Conservation (phyloP, 2,888 invertebrate genomes). For the Oligia latruncula region DNA sequence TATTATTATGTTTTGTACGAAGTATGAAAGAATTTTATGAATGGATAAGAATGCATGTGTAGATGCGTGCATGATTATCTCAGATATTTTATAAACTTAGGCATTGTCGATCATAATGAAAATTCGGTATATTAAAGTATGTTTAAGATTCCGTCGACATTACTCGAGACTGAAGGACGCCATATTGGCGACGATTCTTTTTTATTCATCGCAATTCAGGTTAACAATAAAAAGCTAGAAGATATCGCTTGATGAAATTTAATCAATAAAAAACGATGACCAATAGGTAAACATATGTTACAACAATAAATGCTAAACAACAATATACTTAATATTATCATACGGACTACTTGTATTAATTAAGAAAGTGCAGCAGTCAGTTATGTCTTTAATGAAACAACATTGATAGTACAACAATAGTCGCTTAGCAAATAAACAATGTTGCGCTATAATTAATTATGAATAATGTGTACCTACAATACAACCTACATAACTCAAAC, state of each 20-base stretch:
- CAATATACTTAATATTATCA: not conserved
- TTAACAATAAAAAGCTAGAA: slow-evolving; percentile 13
- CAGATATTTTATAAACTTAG: slow-evolving; percentile 87
- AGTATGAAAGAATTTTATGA: slow-evolving; percentile 79
- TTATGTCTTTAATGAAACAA: not conserved
- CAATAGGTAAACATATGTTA: not conserved
- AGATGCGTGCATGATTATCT: slow-evolving; percentile 76
- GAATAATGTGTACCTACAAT: not conserved
- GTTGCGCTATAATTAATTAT: not conserved
- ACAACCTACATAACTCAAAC: not conserved
- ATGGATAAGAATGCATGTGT: slow-evolving; percentile 75
- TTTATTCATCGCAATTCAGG: slow-evolving; percentile 81
- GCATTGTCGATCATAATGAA: slow-evolving; percentile 83
- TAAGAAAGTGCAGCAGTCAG: slow-evolving; percentile 20
- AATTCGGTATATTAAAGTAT: slow-evolving; percentile 82
- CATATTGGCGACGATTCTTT: slow-evolving; percentile 86
- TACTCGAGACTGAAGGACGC: slow-evolving; percentile 84
- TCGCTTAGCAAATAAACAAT: not conserved
- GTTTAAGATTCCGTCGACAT: slow-evolving; percentile 85
- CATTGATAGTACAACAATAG: not conserved
- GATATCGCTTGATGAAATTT: not conserved
- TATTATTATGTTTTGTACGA: slow-evolving; percentile 87
- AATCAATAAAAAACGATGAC: not conserved
- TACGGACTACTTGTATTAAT: not conserved
- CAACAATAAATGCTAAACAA: not conserved